Base-by-base conservation (phyloP, 2,113 vertebrate species). In the Campylomormyrus numenius region DNA sequence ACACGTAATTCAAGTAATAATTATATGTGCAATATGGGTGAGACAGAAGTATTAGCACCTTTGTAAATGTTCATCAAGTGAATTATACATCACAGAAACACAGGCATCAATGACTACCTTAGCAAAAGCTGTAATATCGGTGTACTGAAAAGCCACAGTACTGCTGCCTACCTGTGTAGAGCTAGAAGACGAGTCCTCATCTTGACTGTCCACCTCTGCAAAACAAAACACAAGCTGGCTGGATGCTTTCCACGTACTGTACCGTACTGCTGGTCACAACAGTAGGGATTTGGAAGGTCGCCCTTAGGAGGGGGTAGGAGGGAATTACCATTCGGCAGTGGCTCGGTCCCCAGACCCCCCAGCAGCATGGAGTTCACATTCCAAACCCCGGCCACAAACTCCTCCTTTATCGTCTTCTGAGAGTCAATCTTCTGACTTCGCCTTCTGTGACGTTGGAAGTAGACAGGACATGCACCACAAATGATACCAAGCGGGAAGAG, bases 361-460 rank as follows among this genome's bases (percentile, higher is more conserved):
- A 93, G 89, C 85, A 91, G 52, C 53, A 93, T 90, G 6, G 90
- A 90, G 89, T 93, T 93, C 53, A 93, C 90, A 39, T 93, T 92
- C 92, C 92, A 92, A 77, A 94, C 17, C 48, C 92, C 93, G 6
- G 90, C 62, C 39, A 80, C 66, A 88, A 90, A 93, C 52, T 91
- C 92, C 89, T 88, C 52, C 88, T 94, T 92, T 74, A 88, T 88
- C 19, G 66, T 88, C 90, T 87, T 90, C n/a, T 91, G 88, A 35
- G 66, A 77, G 53, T 88, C 31, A 9, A 90, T 87, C 85, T 88
- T 92, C 89, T 92, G 48, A n/a, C 58, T 90, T 42, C 17, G 85
- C 56, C 62, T 50, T 27, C 92, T 90, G 83, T 87, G 8, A 62
- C 1, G 3, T 45, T 46, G 45, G 45, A 85, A 46, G 83, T 24